Base-by-base conservation (phyloP, 2,797 vertebrate genomes). In the Chelmon rostratus region DNA sequence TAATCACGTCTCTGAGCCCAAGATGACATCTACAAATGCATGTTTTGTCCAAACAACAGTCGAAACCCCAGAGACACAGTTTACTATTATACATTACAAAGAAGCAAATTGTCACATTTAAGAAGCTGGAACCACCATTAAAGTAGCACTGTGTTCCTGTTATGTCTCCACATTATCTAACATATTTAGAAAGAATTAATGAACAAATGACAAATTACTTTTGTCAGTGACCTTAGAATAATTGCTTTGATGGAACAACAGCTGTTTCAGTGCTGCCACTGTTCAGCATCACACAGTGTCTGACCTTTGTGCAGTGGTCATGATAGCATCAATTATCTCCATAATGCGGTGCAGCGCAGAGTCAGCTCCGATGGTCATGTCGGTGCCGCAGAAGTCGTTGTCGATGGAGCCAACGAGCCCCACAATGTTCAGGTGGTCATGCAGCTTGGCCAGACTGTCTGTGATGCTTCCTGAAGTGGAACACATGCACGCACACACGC, bases 301-400 rank as follows among this genome's bases (percentile, higher is more conserved):
- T 91, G 59, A 97, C 98, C 98, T 99, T 87, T 97, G 97, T 0
- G 98, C 98, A 0, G 98, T 98, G 54, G 98, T 99, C 91, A 96
- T 97, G 91, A 98, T 99, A 56, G 98, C 97, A 0, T 99, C 98
- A 0, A 98, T 95, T 69, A 98, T 96, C 90, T 98, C 97, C 92
- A 97, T 98, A 91, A 99, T 99, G 78, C 98, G 96, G 72, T 99
- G 97, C 82, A 99, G 93, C 0, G 98, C 98, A 0, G 98, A 99
- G 89, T 99, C 97, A 0, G 97, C 98, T 23, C 98, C 98, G 0
- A 99, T 99, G 86, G 98, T 99, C 98, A 99, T 99, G 92, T 99
- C 98, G 0, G 98, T 99, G 73, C 98, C 98, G 0, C 98, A 99
- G 96, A 99, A 99, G 89, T 99, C 98, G 0, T 99, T 99, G 89